Base-by-base conservation (phyloP, 1,140 invertebrate genomes). In the Manduca sexta region DNA sequence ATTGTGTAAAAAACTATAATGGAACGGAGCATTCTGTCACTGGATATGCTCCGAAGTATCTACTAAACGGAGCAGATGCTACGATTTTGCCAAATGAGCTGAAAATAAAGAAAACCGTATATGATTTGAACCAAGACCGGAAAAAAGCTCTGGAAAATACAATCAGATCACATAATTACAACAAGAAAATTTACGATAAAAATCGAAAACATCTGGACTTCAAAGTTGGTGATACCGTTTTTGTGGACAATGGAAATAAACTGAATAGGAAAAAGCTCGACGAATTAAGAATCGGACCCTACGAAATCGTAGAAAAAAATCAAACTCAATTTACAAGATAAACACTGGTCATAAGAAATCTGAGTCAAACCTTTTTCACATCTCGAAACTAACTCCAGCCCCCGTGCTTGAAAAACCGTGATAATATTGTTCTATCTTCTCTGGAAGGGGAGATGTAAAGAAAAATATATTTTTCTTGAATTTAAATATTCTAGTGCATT, bases 11-110 rank as follows among this genome's bases (percentile, higher is more conserved):
- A 30, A 58, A 47, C n/a, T 46, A 58, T 31, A 77, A 76, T 61
- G 49, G 72, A 12, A 79, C 71, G 3, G 61, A 56, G 41, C 73
- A 75, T 17, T 47, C 45, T 2, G 45, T 53, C 10, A 78, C 70
- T 33, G 60, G 58, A 11, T 81, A 65, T 57, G 41, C 60, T 21
- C 74, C 69, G 50, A 64, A 57, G 37, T 78, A 76, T 45, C 38
- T 74, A 46, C 52, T 77, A 33, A 30, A 75, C 41, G 73, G 70
- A 8, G 61, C 48, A 44, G 50, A 74, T 61, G 49, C 55, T 52
- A 45, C 30, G 5, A 49, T 70, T 35, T 43, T 74, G 44, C 64
- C 65, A 50, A 48, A 57, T 21, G 68, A 51, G 11, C 13, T 18
- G 38, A 52, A 70, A 64, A 41, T 61, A 30, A 69, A 66, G 18